Evolutionary conservation across 2,113 vertebrate species (phyloP), one percentile per base, ranked within the genome.

Genomic region (Dasyornis broadbenti): DNA sequence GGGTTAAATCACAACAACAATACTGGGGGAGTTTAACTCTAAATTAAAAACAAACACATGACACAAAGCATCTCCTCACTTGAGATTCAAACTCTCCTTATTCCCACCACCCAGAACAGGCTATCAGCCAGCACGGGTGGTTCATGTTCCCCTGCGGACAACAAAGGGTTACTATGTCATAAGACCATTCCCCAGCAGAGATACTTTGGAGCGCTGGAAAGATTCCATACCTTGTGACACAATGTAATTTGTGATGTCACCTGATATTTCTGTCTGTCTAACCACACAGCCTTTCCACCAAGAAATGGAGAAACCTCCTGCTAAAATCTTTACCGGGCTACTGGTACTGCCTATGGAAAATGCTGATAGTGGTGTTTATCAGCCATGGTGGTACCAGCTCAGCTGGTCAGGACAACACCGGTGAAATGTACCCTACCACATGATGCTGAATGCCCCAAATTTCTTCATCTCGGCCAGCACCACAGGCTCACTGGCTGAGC

Each of bases 371-470:
- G 59, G 14, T 40, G 45, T 35, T 82, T 27, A 31, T 15, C 61
- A 73, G 2, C 82, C 15, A 5, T 5, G 71, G 31, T 9, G 35
- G 33, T 9, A 13, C 37, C 61, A 13, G 18, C 11, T 4, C 61
- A 7, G n/a, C 11, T 1, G 15, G 35, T 10, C 56, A 22, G 63
- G 21, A 5, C 18, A 61, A 2, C 50, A 11, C 9, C 2, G 13
- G 3, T 56, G 75, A 30, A 13, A 50, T 20, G n/a, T 8, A 5
- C 39, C 27, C 47, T 16, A n/a, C 61, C 31, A 9, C 20, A 3
- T 1, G 33, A 21, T 10, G 49, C 76, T 2, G 1, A 68, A 26
- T 0, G 35, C n/a, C 59, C n/a, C 31, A 7, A 1, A 15, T n/a
- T 13, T n/a, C n/a, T 12, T 17, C 4, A 30, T 23, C 8, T 15